These are phyloP conservation scores for Lacanobia oleracea DNA, from an alignment of 2,888 invertebrate species.

Conservation along the genomic window DNA sequence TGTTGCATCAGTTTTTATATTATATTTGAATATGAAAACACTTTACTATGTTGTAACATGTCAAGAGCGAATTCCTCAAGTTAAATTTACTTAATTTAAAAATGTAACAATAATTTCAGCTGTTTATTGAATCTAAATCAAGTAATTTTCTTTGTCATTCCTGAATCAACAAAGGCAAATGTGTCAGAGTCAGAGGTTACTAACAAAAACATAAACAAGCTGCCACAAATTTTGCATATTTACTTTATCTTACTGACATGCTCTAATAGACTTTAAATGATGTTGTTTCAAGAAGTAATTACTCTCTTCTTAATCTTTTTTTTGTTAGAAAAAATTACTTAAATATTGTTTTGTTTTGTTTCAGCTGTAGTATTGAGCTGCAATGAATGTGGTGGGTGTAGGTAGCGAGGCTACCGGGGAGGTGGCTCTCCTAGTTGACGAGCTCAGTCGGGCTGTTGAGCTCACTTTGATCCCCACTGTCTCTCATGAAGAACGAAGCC, in stretches of 20 bases:
- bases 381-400: slow-evolving; percentile 84
- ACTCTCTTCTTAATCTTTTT: neutral
- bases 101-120: neutral
- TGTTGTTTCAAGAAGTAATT: neutral
- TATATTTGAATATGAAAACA: neutral
- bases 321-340: too few species aligned
- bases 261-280: neutral
- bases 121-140: neutral
- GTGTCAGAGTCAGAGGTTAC: slow-evolving; percentile 42
- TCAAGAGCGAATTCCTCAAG: neutral
- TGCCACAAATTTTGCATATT: slow-evolving; percentile 2
- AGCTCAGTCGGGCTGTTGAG: slow-evolving; percentile 95
- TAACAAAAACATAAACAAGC: slow-evolving; percentile 41
- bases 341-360: slow-evolving; percentile 22
- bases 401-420: slow-evolving; percentile 89
- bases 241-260: neutral
- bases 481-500: slow-evolving; percentile 93
- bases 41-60: neutral
- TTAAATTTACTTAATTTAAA: neutral
- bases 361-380: slow-evolving; percentile 65
- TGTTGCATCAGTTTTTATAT: slow-evolving; percentile 55
- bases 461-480: slow-evolving; percentile 95
- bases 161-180: slow-evolving; percentile 50
- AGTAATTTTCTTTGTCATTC: slow-evolving; percentile 45
- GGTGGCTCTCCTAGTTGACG: slow-evolving; percentile 93